A percentile compares a stretch with the other conserved stretches of the same genome.
Conservation (phyloP, 2,113 vertebrate genomes). For the Morone saxatilis region DNA sequence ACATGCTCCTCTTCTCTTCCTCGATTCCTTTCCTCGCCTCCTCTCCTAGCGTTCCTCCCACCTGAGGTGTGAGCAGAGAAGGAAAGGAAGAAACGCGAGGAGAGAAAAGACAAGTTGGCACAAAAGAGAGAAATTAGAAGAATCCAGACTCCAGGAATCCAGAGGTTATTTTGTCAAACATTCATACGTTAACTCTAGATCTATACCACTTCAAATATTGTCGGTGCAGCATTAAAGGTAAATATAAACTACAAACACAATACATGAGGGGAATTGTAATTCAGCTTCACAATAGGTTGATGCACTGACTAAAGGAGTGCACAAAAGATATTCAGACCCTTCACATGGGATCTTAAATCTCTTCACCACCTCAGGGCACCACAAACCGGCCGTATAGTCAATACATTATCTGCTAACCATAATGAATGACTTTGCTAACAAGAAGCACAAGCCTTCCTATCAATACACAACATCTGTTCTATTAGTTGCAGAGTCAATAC, state of each 20-base stretch:
- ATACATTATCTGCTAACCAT: conserved; percentile 11
- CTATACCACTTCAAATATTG: background rate
- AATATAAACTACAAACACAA: background rate
- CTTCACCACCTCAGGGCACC: background rate
- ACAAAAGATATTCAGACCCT: background rate
- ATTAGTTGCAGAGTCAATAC: conserved; percentile 17
- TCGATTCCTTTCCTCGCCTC: too few relatives aligned
- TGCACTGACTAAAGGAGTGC: background rate
- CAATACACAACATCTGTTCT: conserved; percentile 18
- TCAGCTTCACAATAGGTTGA: background rate
- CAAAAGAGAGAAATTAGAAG: too few relatives aligned
- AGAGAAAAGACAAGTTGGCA: too few relatives aligned
- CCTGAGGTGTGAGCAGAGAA: too few relatives aligned
- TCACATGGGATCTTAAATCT: background rate
- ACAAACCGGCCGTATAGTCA: conserved; percentile 14
- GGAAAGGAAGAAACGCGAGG: too few relatives aligned
- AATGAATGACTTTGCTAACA: conserved; percentile 18
- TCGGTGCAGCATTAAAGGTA: background rate
- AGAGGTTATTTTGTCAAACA: background rate
- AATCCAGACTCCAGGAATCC: background rate
- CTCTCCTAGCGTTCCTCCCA: too few relatives aligned
- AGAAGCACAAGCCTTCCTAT: background rate
- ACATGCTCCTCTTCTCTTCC: too few relatives aligned
- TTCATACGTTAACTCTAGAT: background rate
- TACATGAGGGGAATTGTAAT: background rate